These are phyloP conservation scores for Phorcus lineatus DNA, from an alignment of 2,888 invertebrate genomes.

Conservation along the genomic window DNA sequence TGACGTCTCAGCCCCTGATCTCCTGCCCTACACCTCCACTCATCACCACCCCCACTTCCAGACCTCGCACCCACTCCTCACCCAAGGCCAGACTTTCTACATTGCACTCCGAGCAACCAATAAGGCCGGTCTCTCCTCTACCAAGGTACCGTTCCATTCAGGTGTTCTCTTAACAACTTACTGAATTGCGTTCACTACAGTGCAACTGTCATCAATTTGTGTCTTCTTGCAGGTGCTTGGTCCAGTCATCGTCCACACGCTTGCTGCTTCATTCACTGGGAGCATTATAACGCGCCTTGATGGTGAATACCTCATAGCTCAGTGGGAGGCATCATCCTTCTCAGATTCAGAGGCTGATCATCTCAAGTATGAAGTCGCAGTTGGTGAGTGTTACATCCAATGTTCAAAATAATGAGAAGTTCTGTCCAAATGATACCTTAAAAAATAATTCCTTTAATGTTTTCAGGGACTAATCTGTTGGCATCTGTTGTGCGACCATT, in stretches of 20 bases:
- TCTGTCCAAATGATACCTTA: too few species aligned
- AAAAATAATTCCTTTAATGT: neutral
- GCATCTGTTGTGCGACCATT: neutral
- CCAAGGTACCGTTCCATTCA: conserved; percentile 32
- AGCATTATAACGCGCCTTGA: conserved; percentile 22
- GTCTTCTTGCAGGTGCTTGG: conserved; percentile 29
- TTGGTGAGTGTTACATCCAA: conserved; percentile 33
- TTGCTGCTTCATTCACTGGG: neutral
- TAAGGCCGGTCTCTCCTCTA: conserved; percentile 40
- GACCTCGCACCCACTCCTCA: too few species aligned
- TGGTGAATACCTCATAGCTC: conserved; percentile 34
- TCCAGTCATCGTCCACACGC: too few species aligned
- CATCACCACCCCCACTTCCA: too few species aligned
- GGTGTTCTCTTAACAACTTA: too few species aligned
- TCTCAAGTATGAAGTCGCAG: too few species aligned
- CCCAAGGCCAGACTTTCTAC: conserved; percentile 51
- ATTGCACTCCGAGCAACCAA: conserved; percentile 54
- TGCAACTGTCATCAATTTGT: neutral
- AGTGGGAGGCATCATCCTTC: conserved; percentile 43
- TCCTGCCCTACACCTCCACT: conserved; percentile 44
- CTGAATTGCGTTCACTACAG: too few species aligned
- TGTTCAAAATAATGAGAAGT: too few species aligned
- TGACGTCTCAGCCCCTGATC: conserved; percentile 43
- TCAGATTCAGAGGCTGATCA: conserved; percentile 44
- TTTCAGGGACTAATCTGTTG: neutral